Conservation (phyloP, 2,113 vertebrate species). For the Ophiodon elongatus region DNA sequence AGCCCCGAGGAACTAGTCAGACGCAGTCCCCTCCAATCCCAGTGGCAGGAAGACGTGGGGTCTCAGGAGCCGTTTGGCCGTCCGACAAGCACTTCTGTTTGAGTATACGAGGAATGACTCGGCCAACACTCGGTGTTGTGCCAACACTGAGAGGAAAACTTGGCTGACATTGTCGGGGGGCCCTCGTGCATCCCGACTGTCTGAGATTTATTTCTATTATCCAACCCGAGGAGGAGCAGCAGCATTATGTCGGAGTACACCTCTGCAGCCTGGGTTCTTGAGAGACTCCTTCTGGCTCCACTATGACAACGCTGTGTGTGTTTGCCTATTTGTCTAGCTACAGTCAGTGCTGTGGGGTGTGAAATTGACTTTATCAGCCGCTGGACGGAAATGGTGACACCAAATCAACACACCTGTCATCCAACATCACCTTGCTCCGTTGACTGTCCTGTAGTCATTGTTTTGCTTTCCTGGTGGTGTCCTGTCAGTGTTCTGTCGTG, state of each 20-base stretch:
- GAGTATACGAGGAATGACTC: not conserved
- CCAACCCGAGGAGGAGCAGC: not conserved
- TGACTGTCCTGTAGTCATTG: not conserved
- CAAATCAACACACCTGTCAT: not conserved
- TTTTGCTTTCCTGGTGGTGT: not conserved
- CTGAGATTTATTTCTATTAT: not conserved
- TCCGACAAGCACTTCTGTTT: not conserved
- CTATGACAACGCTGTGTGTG: not conserved
- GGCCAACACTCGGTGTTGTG: not conserved
- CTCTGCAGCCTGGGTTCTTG: not conserved
- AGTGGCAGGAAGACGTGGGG: too few species aligned
- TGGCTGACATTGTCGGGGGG: conserved; percentile 2
- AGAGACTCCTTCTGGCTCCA: not conserved
- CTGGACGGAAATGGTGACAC: too few species aligned
- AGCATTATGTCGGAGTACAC: not conserved
- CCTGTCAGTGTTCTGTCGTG: too few species aligned
- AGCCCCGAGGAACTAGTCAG: not conserved
- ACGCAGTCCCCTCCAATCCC: too few species aligned
- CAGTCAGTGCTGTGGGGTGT: not conserved
- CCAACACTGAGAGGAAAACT: not conserved
- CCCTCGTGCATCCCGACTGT: not conserved
- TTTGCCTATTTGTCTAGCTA: not conserved
- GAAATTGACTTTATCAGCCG: not conserved
- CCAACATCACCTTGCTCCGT: not conserved
- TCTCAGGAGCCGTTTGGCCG: not conserved